Percentiles rank a stretch among this genome's conserved stretches.
Conservation (phyloP, 1,140 invertebrate genomes). For the Glossosoma conforme region DNA sequence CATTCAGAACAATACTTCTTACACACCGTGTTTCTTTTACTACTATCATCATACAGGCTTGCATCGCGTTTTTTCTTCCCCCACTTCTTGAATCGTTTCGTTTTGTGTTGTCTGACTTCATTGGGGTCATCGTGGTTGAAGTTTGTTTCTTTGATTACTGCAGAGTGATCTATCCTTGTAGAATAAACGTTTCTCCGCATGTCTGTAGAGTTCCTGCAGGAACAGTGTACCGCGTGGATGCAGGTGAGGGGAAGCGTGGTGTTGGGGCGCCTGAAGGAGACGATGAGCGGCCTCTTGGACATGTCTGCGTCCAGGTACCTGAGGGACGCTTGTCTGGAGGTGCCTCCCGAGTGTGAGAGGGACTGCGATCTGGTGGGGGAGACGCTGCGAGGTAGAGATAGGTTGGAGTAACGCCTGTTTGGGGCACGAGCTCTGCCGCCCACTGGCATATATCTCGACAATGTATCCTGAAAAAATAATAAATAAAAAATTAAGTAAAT, state of each 20-base stretch:
- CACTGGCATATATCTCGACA: constrained; percentile 23
- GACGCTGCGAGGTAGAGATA: constrained; percentile 26
- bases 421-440: constrained; percentile 17
- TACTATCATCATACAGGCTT: constrained; percentile 1
- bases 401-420: constrained; percentile 21
- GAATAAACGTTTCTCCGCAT: constrained; percentile 16
- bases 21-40: too few relatives aligned
- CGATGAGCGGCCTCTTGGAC: constrained; percentile 24
- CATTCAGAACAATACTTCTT: too few relatives aligned
- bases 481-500: constrained; percentile 6
- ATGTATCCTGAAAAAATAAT: constrained; percentile 26
- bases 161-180: constrained; percentile 9
- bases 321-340: constrained; percentile 25
- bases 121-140: constrained; percentile 1
- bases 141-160: constrained; percentile 12
- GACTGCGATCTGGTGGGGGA: constrained; percentile 27
- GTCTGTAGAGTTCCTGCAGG: constrained; percentile 17
- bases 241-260: constrained; percentile 18
- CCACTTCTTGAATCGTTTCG: constrained; percentile 25
- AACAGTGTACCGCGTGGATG: constrained; percentile 26
- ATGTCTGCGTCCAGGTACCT: constrained; percentile 19
- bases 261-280: constrained; percentile 20
- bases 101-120: constrained; percentile 12
- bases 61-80: constrained; percentile 14
- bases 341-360: constrained; percentile 25